These are phyloP conservation scores for Thinocorus orbignyianus DNA, from an alignment of 2,113 vertebrate species.

Conservation along the genomic window DNA sequence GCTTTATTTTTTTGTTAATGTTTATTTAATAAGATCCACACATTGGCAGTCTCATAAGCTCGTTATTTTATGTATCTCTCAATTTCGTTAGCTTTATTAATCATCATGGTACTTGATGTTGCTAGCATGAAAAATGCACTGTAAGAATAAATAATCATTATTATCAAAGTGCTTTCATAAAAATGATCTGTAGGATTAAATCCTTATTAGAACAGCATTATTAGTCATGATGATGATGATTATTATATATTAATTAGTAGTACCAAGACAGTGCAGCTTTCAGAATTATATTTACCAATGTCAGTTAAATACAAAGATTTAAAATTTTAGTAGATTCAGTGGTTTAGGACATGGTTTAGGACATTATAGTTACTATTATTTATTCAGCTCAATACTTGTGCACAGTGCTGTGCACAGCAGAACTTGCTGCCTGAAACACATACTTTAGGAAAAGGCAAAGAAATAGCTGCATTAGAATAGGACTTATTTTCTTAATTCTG, in stretches of 20 bases:
- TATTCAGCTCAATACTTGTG: background rate
- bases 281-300: slow-evolving; percentile 18
- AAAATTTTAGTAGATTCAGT: background rate
- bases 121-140: slow-evolving; percentile 39
- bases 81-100: slow-evolving; percentile 49
- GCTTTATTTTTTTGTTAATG: slow-evolving; percentile 21
- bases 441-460: background rate
- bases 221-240: slow-evolving; percentile 29
- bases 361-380: slow-evolving; percentile 15
- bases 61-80: slow-evolving; percentile 34
- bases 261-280: slow-evolving; percentile 16
- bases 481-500: background rate
- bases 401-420: background rate
- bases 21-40: slow-evolving; percentile 27
- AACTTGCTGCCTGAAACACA: background rate
- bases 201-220: slow-evolving; percentile 49
- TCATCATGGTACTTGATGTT: slow-evolving; percentile 36
- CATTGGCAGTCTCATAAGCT: slow-evolving; percentile 26
- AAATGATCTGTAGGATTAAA: slow-evolving; percentile 53
- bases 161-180: slow-evolving; percentile 42
- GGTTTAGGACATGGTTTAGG: background rate
- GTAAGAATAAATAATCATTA: slow-evolving; percentile 55
- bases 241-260: slow-evolving; percentile 51
- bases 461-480: background rate
- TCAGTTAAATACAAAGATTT: slow-evolving; percentile 38